A percentile compares a stretch with the other conserved stretches of the same genome.
These are phyloP conservation scores for Metalampra italica DNA, from an alignment of 2,888 invertebrate genomes.

Conservation along the genomic window DNA sequence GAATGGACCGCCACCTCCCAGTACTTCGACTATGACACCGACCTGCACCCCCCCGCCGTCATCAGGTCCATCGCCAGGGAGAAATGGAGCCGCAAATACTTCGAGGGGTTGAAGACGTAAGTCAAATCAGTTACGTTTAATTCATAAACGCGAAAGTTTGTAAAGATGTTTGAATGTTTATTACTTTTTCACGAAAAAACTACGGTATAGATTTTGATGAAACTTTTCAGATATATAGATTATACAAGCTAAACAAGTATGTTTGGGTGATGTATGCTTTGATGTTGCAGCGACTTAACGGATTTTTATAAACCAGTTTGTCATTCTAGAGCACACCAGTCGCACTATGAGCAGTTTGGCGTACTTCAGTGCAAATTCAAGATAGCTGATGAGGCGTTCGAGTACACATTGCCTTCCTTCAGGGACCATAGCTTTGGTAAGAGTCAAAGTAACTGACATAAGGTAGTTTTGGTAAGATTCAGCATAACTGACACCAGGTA, in stretches of 20 bases:
- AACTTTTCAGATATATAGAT: too few relatives aligned
- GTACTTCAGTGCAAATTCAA: conserved; percentile 77
- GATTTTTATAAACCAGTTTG: too few relatives aligned
- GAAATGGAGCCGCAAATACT: conserved; percentile 84
- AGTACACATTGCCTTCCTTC: conserved; percentile 81
- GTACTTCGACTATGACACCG: conserved; percentile 86
- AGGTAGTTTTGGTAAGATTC: too few relatives aligned
- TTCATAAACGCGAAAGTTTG: too few relatives aligned
- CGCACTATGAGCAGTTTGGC: conserved; percentile 91
- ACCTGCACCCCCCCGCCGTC: conserved; percentile 81
- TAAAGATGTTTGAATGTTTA: too few relatives aligned
- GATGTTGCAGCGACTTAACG: too few relatives aligned
- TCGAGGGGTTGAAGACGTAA: conserved; percentile 81
- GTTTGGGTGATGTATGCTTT: too few relatives aligned
- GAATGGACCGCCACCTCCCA: conserved; percentile 80
- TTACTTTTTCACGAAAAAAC: too few relatives aligned
- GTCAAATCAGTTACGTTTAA: conserved; percentile 10
- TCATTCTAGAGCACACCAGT: conserved; percentile 83
- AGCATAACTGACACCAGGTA: too few relatives aligned
- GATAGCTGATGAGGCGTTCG: conserved; percentile 69
- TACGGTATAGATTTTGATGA: too few relatives aligned
- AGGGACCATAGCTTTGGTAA: conserved; percentile 89
- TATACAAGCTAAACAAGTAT: too few relatives aligned
- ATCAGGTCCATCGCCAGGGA: conserved; percentile 87
- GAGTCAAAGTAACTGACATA: conserved; percentile 2